Conservation (phyloP, 2,888 invertebrate species). For the Gortyna flavago region DNA sequence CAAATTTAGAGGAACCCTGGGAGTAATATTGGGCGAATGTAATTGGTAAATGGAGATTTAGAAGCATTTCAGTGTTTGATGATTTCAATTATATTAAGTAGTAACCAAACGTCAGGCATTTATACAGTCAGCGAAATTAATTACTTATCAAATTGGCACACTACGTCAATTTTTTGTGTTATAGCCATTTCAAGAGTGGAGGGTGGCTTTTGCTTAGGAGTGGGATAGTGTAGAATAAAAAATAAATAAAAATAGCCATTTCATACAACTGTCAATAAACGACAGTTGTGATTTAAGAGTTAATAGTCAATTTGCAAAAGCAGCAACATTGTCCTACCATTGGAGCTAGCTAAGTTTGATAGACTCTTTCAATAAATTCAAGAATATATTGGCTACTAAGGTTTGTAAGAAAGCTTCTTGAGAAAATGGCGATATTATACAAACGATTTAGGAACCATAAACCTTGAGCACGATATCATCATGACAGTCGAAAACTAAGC, state of each 20-base stretch:
- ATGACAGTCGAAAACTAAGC: slow-evolving; percentile 37
- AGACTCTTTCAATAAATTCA: slow-evolving; percentile 9
- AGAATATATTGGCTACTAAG: not conserved
- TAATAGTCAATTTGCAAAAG: too few species aligned
- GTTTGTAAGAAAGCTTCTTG: slow-evolving; percentile 5
- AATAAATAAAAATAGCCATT: not conserved
- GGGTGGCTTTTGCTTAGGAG: too few species aligned
- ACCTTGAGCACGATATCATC: slow-evolving; percentile 43
- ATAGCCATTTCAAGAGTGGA: not conserved
- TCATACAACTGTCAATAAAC: not conserved
- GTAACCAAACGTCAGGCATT: not conserved
- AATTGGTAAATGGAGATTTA: slow-evolving; percentile 28
- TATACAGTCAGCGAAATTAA: not conserved
- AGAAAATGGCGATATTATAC: slow-evolving; percentile 50
- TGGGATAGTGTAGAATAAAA: too few species aligned
- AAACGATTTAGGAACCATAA: slow-evolving; percentile 45
- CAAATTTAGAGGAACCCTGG: slow-evolving; percentile 33
- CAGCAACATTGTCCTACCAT: too few species aligned
- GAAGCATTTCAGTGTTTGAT: not conserved
- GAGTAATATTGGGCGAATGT: not conserved
- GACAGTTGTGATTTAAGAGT: not conserved
- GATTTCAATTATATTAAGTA: not conserved
- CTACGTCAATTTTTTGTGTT: not conserved
- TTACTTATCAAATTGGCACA: not conserved
- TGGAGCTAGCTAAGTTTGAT: too few species aligned